Evolutionary conservation across 2,113 vertebrate species (phyloP).

Genomic region (Nicator chloris): DNA sequence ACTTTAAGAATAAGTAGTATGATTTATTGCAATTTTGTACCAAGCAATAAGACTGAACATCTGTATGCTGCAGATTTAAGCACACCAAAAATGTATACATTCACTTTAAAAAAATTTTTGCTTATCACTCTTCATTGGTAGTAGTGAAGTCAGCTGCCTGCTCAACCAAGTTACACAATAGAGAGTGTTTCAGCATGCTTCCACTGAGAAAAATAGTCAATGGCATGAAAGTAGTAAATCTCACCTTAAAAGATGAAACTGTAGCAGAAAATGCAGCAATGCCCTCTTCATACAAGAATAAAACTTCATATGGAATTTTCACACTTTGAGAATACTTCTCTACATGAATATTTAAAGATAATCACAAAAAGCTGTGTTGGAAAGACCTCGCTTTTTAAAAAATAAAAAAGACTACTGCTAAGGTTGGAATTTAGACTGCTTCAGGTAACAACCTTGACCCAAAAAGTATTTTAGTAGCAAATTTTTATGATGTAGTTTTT

Average conservation of each 20-base stretch:
- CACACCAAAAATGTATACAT: conserved; percentile 63
- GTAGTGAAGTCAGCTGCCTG: conserved; percentile 54
- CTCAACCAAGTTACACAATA: conserved; percentile 54
- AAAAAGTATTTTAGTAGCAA: conserved; percentile 63
- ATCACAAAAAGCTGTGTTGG: conserved; percentile 42
- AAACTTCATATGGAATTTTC: conserved; percentile 62
- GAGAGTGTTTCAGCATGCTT: conserved; percentile 69
- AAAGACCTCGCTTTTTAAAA: conserved; percentile 38
- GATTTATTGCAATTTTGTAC: conserved; percentile 65
- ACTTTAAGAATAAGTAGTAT: conserved; percentile 61
- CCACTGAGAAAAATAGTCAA: conserved; percentile 61
- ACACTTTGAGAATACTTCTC: conserved; percentile 49
- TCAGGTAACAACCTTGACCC: conserved; percentile 30
- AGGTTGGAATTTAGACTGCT: conserved; percentile 1
- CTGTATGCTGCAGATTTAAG: conserved; percentile 54
- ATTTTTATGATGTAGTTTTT: conserved; percentile 42
- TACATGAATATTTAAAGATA: conserved; percentile 51
- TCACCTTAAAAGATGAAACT: conserved; percentile 58
- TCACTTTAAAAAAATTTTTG: conserved; percentile 56
- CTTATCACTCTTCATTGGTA: conserved; percentile 65
- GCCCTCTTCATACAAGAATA: conserved; percentile 68
- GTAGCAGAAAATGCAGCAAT: conserved; percentile 70
- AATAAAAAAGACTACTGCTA: neutral
- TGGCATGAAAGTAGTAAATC: conserved; percentile 55
- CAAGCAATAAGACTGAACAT: conserved; percentile 56